A percentile compares a stretch with the other conserved stretches of the same genome.
phyloP scores from a whole-genome alignment of 2,888 invertebrate genomes.

The Drosophila ustulata region DNA sequence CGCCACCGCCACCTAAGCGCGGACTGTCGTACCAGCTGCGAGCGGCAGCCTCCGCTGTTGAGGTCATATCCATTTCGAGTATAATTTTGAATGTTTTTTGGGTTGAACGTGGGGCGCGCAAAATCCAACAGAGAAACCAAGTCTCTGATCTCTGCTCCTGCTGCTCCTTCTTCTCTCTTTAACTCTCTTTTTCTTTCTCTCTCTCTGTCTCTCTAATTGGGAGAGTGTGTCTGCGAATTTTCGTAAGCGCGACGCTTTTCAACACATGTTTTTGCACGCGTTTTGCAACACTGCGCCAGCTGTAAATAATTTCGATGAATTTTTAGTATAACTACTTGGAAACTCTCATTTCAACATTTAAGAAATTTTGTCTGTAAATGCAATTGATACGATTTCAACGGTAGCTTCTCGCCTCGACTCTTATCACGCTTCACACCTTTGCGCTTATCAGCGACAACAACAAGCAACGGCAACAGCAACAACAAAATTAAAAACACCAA shows the following conservation, averaged over 20 bases:
- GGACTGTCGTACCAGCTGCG: constrained; percentile 86
- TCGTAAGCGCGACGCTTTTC: constrained; percentile 22
- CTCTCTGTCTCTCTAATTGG: background rate
- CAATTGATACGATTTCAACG: constrained; percentile 67
- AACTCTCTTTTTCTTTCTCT: background rate
- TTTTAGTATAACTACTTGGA: constrained; percentile 39
- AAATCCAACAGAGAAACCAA: constrained; percentile 47
- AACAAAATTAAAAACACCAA: constrained; percentile 10
- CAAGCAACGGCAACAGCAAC: background rate
- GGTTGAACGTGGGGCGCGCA: constrained; percentile 64
- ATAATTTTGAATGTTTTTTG: constrained; percentile 84
- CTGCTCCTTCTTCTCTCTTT: constrained; percentile 3
- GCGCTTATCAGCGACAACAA: constrained; percentile 59
- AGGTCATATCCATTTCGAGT: constrained; percentile 86
- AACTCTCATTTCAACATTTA: constrained; percentile 2
- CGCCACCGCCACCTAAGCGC: constrained; percentile 84
- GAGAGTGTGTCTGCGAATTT: constrained; percentile 5
- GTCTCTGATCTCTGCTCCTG: constrained; percentile 32
- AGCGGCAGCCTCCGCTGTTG: constrained; percentile 85
- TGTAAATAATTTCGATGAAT: constrained; percentile 59
- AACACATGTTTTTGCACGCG: constrained; percentile 52
- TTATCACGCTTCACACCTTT: constrained; percentile 64
- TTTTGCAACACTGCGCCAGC: constrained; percentile 62
- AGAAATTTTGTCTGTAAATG: constrained; percentile 36
- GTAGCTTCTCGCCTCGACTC: constrained; percentile 49